Percentiles rank a stretch among this genome's conserved stretches.
These are phyloP conservation scores for Drosophila mimetica DNA, from an alignment of 2,888 invertebrate genomes.

Conservation along the genomic window DNA sequence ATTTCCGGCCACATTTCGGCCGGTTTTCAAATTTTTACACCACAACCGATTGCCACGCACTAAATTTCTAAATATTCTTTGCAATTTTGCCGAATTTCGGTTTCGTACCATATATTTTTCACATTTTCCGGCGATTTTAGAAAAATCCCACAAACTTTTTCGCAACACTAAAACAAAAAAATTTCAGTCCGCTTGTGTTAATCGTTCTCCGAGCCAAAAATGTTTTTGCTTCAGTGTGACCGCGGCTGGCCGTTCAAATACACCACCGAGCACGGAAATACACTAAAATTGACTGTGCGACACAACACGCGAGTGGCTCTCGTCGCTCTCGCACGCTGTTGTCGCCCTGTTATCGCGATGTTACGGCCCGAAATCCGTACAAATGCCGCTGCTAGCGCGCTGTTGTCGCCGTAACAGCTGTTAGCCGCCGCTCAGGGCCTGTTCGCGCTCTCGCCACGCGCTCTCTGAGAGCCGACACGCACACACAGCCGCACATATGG, in stretches of 20 bases:
- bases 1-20: conserved; percentile 45
- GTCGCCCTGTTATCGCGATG: neutral
- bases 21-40: conserved; percentile 48
- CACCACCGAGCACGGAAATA: conserved; percentile 6
- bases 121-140: conserved; percentile 76
- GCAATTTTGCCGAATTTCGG: conserved; percentile 73
- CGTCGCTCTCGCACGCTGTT: conserved; percentile 8
- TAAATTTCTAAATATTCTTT: conserved; percentile 74
- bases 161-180: conserved; percentile 82
- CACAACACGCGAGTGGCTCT: conserved; percentile 2
- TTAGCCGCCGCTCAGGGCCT: neutral
- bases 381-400: conserved; percentile 12
- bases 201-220: conserved; percentile 24
- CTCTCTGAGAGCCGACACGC: conserved; percentile 27
- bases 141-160: conserved; percentile 77
- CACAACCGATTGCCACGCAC: conserved; percentile 39
- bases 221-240: conserved; percentile 19
- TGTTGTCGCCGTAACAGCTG: conserved; percentile 3
- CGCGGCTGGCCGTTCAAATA: conserved; percentile 13
- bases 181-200: conserved; percentile 80
- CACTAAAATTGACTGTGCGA: conserved; percentile 7
- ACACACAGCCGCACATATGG: conserved; percentile 37
- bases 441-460: conserved; percentile 20
- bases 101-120: conserved; percentile 77
- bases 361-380: conserved; percentile 3